Evolutionary conservation across 2,888 invertebrate species (phyloP), one percentile per base, ranked within the genome.

Genomic region (Eupeodes luniger): DNA sequence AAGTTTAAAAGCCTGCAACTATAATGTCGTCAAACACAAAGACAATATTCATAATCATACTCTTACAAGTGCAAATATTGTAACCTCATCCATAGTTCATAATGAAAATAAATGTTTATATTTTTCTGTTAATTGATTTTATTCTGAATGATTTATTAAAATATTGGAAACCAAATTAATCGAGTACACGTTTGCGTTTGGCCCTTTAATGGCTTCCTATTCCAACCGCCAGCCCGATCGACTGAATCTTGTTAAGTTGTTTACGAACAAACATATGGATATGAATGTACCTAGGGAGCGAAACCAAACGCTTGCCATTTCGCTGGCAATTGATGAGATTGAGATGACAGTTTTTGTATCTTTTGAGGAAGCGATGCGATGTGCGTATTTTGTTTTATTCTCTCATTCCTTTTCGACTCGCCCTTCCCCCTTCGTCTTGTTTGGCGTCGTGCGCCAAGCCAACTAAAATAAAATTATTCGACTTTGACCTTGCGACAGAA

Each of bases 51-150:
- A 27, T 19, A 85, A 55, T 49, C 84, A 55, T 49, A 69, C 62
- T 55, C 44, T 62, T 51, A 53, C 67, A 59, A 47, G 47, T 72
- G 72, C 27, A 36, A 55, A 70, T 36, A 40, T 44, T 70, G 55
- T 70, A 55, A 55, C 40, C 19, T 74, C 84, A 80, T 87, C 81
- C 84, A 57, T 57, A 79, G 36, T 64, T 7, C 10, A 57, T 53
- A 59, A 81, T 61, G 40, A 79, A 80, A 77, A 84, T 79, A 83
- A 87, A 36, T 80, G 84, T 87, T 87, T 80, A 64, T 84, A 84
- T 47, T 84, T 87, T 53, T 77, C 76, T 77, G 84, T 84, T 84
- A 87, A 84, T 84, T 87, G 83, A 62, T 66, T 84, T 80, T 83
- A 44, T 76, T 67, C 12, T 61, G 27, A 77, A 80, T 40, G 6